Evolutionary conservation across 2,797 vertebrate species (phyloP).

Genomic region (Pangasius djambal): DNA sequence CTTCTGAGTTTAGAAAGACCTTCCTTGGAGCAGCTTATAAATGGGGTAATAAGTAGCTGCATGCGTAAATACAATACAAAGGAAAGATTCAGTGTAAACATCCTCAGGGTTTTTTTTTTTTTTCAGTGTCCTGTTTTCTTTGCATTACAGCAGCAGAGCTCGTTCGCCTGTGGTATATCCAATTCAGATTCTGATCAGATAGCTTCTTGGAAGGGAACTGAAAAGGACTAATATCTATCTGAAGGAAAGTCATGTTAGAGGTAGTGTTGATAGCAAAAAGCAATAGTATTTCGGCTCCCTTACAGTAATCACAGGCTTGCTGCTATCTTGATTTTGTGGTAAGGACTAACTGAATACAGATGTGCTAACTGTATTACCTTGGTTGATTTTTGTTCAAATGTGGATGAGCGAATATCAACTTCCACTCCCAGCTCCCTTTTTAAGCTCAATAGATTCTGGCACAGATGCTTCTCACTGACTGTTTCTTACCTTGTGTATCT

Average conservation of each 20-base stretch:
- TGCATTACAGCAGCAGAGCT: slow-evolving; percentile 24
- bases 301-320: slow-evolving; percentile 13
- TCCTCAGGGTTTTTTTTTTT: slow-evolving; percentile 28
- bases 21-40: slow-evolving; percentile 8
- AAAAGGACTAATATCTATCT: slow-evolving; percentile 54
- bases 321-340: slow-evolving; percentile 26
- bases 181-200: slow-evolving; percentile 60
- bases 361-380: slow-evolving; percentile 2
- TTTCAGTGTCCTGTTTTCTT: slow-evolving; percentile 22
- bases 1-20: background rate
- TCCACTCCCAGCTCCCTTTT: slow-evolving; percentile 14
- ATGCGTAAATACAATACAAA: slow-evolving; percentile 6
- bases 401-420: slow-evolving; percentile 10
- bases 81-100: slow-evolving; percentile 25
- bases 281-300: slow-evolving; percentile 11
- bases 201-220: slow-evolving; percentile 49
- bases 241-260: slow-evolving; percentile 1
- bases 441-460: slow-evolving; percentile 4
- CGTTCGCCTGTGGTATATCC: slow-evolving; percentile 41
- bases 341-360: slow-evolving; percentile 28
- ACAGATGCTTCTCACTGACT: slow-evolving; percentile 15
- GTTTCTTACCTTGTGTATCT: slow-evolving; percentile 29
- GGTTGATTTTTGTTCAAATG: slow-evolving; percentile 4
- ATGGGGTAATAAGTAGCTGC: slow-evolving; percentile 23
- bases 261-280: slow-evolving; percentile 15